A percentile compares a stretch with the other conserved stretches of the same genome.
Evolutionary conservation across 2,113 vertebrate genomes (phyloP).

Genomic region (Carassius carassius): DNA sequence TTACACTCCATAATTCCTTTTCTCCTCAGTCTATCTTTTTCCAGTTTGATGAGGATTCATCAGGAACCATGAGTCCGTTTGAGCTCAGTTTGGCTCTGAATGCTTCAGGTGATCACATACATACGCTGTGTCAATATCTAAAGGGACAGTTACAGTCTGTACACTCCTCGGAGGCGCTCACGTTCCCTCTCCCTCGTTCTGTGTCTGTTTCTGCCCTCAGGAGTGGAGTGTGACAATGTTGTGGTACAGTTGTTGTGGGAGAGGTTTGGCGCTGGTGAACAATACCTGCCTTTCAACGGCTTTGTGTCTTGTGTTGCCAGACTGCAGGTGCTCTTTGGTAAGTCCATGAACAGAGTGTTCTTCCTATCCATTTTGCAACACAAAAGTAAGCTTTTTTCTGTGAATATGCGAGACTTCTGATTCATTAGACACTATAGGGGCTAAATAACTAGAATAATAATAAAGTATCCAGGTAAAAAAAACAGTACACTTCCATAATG

Average conservation of each 20-base stretch:
- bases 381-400: neutral
- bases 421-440: neutral
- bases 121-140: conserved; percentile 27
- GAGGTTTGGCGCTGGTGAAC: conserved; percentile 71
- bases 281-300: conserved; percentile 68
- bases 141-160: neutral
- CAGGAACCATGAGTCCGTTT: conserved; percentile 77
- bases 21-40: conserved; percentile 71
- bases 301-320: conserved; percentile 74
- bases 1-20: neutral
- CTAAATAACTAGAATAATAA: neutral
- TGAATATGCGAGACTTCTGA: too few relatives aligned
- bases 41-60: conserved; percentile 75
- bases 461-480: too few relatives aligned
- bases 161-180: conserved; percentile 17
- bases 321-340: conserved; percentile 76
- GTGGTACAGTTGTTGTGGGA: conserved; percentile 70
- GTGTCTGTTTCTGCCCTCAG: conserved; percentile 58
- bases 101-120: conserved; percentile 67
- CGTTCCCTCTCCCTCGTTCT: neutral
- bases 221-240: conserved; percentile 69
- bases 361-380: neutral
- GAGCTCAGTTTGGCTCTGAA: conserved; percentile 72
- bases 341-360: neutral
- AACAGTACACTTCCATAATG: too few relatives aligned